Conservation (phyloP, 2,797 vertebrate species). For the Emys orbicularis region DNA sequence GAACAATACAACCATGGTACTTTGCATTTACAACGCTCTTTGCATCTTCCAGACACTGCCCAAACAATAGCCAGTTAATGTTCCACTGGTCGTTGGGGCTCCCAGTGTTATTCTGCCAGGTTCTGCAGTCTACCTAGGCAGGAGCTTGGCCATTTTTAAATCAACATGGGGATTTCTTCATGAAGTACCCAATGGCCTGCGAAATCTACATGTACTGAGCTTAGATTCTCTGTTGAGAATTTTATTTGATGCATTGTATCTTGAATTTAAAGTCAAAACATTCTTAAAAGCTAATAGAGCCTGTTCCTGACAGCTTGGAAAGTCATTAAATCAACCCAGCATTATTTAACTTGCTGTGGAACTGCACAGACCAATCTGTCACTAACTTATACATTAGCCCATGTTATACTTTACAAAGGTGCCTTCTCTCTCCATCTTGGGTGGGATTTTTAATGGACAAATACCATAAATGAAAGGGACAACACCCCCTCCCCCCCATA, state of each 20-base stretch:
- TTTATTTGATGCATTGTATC: neutral
- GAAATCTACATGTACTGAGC: slow-evolving; percentile 47
- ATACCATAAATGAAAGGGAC: slow-evolving; percentile 40
- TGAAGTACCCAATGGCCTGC: neutral
- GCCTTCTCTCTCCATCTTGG: slow-evolving; percentile 56
- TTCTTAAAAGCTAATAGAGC: slow-evolving; percentile 30
- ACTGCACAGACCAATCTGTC: neutral
- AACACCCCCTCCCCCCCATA: slow-evolving; percentile 23
- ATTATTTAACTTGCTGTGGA: neutral
- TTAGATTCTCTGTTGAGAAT: neutral
- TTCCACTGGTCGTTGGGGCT: neutral
- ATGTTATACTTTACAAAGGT: neutral
- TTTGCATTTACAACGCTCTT: slow-evolving; percentile 13
- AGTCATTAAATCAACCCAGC: slow-evolving; percentile 8
- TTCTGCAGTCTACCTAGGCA: neutral
- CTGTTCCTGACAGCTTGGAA: slow-evolving; percentile 5
- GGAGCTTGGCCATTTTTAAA: neutral
- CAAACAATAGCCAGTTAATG: neutral
- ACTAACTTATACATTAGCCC: neutral
- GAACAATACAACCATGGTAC: neutral
- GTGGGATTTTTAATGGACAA: slow-evolving; percentile 60
- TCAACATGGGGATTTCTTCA: neutral
- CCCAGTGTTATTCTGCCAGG: neutral
- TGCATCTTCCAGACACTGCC: neutral
- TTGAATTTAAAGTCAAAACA: neutral